These are phyloP conservation scores for Astyanax mexicanus DNA, from an alignment of 2,797 vertebrate species.

Conservation along the genomic window DNA sequence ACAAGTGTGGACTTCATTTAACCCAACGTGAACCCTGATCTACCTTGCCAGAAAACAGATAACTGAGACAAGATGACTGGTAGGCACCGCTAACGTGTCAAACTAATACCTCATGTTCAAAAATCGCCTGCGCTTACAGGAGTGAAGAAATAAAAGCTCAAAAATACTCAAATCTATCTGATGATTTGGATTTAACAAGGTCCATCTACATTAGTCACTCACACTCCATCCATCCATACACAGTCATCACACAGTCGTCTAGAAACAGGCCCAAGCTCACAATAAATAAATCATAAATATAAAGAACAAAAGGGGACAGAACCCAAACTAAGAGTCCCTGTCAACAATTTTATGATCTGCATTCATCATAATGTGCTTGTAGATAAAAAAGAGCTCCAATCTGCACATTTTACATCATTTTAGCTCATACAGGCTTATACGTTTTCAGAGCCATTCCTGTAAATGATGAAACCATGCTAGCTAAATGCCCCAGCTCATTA, in stretches of 20 bases:
- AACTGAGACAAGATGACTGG: constrained; percentile 11
- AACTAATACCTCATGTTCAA: constrained; percentile 21
- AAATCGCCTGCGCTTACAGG: constrained; percentile 3
- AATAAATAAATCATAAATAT: constrained; percentile 60
- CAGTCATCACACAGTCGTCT: constrained; percentile 60
- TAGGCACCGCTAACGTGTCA: constrained; percentile 13
- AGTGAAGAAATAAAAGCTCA: constrained; percentile 4
- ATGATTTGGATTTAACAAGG: constrained; percentile 36
- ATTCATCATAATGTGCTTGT: constrained; percentile 55
- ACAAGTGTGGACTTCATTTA: constrained; percentile 19
- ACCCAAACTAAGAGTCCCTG: constrained; percentile 47
- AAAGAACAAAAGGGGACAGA: constrained; percentile 46
- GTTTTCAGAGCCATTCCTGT: constrained; percentile 38
- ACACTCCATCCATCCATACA: constrained; percentile 50
- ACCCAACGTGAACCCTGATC: constrained; percentile 1
- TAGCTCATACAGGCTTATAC: constrained; percentile 44
- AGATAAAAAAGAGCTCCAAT: constrained; percentile 46
- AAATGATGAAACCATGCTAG: constrained; percentile 20
- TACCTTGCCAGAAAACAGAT: constrained; percentile 20
- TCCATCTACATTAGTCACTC: constrained; percentile 33
- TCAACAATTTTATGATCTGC: constrained; percentile 22
- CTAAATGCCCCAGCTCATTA: constrained; percentile 29
- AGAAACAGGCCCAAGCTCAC: constrained; percentile 55
- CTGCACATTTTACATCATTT: constrained; percentile 43
- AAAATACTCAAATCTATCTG: constrained; percentile 22